These are phyloP conservation scores for Trachelus tabidus DNA, from an alignment of 2,888 invertebrate species.

Conservation along the genomic window DNA sequence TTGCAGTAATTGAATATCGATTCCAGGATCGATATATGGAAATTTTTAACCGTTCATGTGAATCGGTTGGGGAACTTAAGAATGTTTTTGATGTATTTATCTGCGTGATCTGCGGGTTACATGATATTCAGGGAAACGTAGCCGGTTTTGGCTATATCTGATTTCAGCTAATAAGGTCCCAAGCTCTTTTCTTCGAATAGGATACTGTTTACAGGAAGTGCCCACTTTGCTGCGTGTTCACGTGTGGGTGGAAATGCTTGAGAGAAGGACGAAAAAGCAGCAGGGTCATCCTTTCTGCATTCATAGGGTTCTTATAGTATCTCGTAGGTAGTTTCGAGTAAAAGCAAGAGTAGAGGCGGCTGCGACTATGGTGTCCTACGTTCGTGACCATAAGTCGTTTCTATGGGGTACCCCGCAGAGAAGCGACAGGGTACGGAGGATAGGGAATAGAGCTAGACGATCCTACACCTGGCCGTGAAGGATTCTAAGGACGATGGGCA, in stretches of 20 bases:
- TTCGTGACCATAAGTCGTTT: conserved; percentile 20
- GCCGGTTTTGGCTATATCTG: not conserved
- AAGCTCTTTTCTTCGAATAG: not conserved
- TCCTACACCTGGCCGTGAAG: conserved; percentile 38
- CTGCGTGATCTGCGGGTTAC: not conserved
- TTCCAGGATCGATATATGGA: not conserved
- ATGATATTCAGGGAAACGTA: not conserved
- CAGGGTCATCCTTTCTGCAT: not conserved
- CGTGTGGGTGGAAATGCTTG: not conserved
- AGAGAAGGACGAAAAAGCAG: not conserved
- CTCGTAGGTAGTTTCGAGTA: not conserved
- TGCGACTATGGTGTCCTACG: not conserved
- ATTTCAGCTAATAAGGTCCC: not conserved
- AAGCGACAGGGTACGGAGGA: conserved; percentile 8
- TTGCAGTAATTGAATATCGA: not conserved
- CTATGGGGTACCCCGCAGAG: conserved; percentile 20
- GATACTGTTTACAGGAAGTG: not conserved
- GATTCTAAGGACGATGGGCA: conserved; percentile 23
- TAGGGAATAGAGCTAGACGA: conserved; percentile 11
- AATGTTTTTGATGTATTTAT: not conserved
- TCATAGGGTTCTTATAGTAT: not conserved
- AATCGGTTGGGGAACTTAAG: not conserved
- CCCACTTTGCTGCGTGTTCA: not conserved
- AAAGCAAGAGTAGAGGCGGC: conserved; percentile 4
- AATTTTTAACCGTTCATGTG: not conserved